Percentiles rank a stretch among this genome's conserved stretches.
These are phyloP conservation scores for Petroica traversi DNA, from an alignment of 2,113 vertebrate species.

Conservation along the genomic window DNA sequence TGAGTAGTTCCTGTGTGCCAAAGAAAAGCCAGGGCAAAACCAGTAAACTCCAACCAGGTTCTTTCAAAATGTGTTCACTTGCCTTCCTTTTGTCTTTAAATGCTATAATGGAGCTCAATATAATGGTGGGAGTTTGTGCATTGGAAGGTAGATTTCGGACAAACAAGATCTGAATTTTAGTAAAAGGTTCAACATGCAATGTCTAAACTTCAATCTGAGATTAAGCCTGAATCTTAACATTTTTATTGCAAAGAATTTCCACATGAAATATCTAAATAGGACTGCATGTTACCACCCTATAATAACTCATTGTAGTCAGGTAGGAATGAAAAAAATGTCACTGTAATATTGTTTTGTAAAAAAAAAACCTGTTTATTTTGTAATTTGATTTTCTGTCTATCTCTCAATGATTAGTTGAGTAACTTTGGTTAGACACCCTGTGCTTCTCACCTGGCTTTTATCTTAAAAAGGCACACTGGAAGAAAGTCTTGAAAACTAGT, in stretches of 20 bases:
- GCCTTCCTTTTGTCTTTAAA: background rate
- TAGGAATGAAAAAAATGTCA: background rate
- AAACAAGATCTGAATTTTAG: background rate
- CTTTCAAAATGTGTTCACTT: background rate
- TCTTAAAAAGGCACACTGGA: background rate
- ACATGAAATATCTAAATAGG: background rate
- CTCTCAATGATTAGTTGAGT: background rate
- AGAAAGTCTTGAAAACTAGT: background rate
- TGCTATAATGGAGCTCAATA: background rate
- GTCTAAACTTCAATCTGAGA: background rate
- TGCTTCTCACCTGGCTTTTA: background rate
- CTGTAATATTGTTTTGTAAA: background rate
- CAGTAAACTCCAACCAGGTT: conserved; percentile 14
- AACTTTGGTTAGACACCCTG: background rate
- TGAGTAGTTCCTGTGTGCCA: background rate
- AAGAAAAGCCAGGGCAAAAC: background rate
- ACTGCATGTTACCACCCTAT: background rate
- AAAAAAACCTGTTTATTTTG: background rate
- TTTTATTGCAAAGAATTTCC: background rate
- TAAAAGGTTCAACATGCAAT: background rate
- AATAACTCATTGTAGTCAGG: background rate
- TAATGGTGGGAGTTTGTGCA: background rate
- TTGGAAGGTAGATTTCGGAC: background rate
- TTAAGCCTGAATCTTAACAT: background rate
- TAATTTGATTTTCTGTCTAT: background rate